Evolutionary conservation across 2,113 vertebrate species (phyloP).

Genomic region (Melanocharis versteri): DNA sequence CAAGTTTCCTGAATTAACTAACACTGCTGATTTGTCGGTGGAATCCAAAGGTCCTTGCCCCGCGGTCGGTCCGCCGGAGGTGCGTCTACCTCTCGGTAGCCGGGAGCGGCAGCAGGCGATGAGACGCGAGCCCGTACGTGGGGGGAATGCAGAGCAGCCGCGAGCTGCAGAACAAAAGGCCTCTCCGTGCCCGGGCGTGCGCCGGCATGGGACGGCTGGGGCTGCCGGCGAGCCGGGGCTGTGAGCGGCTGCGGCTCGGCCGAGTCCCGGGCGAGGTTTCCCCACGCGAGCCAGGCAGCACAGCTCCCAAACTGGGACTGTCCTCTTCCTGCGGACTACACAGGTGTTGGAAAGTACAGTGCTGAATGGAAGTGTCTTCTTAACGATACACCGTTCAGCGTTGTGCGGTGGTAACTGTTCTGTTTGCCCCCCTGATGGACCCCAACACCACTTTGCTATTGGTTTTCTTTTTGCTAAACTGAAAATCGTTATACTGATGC

Average conservation of each 20-base stretch:
- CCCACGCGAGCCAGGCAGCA: accelerated
- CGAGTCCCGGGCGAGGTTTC: accelerated
- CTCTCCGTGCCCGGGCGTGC: neutral
- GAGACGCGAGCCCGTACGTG: neutral
- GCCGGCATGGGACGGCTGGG: neutral
- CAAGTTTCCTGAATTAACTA: neutral
- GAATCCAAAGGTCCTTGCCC: neutral
- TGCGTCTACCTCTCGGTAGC: neutral
- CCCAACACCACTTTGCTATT: neutral
- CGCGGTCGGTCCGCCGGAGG: neutral
- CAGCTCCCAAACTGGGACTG: accelerated
- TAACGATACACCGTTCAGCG: accelerated
- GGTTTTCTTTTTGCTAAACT: neutral
- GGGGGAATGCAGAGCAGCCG: conserved; percentile 14
- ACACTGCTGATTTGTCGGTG: neutral
- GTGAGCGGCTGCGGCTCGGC: accelerated
- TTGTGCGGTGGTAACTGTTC: neutral
- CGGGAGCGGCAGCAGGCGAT: neutral
- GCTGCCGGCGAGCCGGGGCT: neutral
- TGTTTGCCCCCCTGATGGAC: neutral
- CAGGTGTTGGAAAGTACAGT: neutral
- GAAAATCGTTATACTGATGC: neutral
- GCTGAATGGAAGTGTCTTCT: neutral
- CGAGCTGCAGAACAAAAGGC: neutral
- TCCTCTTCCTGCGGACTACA: accelerated